Evolutionary conservation across 2,888 invertebrate genomes (phyloP).

Genomic region (Idaea straminata): DNA sequence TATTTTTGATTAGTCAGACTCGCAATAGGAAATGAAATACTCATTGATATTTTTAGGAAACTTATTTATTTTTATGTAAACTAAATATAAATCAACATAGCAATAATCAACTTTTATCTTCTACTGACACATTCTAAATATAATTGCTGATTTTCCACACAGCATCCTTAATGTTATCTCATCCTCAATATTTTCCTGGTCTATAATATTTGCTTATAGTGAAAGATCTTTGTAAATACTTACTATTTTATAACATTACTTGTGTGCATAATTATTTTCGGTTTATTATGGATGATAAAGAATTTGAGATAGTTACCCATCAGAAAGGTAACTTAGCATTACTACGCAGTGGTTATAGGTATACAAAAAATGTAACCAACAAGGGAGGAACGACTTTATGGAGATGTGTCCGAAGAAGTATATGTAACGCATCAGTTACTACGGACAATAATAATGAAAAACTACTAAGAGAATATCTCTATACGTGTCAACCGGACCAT

Average conservation of each 20-base stretch:
- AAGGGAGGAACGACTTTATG: constrained; percentile 10
- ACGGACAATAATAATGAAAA: constrained; percentile 12
- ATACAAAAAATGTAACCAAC: constrained; percentile 9
- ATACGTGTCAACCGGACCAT: constrained; percentile 10
- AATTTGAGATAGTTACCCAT: constrained; percentile 7
- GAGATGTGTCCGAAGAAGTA: constrained; percentile 10
- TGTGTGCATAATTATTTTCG: not conserved
- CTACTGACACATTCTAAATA: too few species aligned
- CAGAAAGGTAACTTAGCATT: constrained; percentile 11
- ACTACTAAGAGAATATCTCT: constrained; percentile 9
- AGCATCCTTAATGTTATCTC: too few species aligned
- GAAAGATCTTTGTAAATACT: not conserved
- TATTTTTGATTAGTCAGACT: too few species aligned
- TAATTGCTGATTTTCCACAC: too few species aligned
- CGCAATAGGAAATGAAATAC: too few species aligned
- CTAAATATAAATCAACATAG: too few species aligned
- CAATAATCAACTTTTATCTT: too few species aligned
- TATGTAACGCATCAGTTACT: constrained; percentile 6
- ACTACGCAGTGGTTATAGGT: constrained; percentile 10
- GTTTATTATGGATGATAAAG: not conserved
- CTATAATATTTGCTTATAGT: not conserved
- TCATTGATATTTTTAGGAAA: too few species aligned
- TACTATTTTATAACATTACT: constrained; percentile 2
- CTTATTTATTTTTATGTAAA: too few species aligned
- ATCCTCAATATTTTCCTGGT: too few species aligned